A percentile compares a stretch with the other conserved stretches of the same genome.
Evolutionary conservation across 2,113 vertebrate species (phyloP).

Genomic region (Orycteropus afer): DNA sequence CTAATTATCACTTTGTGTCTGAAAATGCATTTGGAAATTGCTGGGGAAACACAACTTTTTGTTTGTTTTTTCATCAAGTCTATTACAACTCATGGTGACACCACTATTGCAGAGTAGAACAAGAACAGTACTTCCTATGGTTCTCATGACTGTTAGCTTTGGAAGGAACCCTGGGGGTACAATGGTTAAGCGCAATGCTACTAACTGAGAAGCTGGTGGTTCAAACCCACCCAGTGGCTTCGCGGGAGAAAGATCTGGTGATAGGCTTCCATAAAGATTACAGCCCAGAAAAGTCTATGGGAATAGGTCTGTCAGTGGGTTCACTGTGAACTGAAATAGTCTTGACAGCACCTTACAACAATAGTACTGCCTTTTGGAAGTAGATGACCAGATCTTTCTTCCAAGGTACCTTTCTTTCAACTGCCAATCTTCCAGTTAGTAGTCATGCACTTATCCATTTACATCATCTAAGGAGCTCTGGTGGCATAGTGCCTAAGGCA

Average conservation of each 20-base stretch:
- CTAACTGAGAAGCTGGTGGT: not conserved
- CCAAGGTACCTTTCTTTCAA: not conserved
- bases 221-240: too few relatives aligned
- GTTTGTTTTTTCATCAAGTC: not conserved
- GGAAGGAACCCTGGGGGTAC: not conserved
- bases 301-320: not conserved
- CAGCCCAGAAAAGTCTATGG: not conserved
- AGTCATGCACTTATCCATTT: not conserved
- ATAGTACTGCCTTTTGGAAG: not conserved
- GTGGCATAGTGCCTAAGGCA: too few relatives aligned
- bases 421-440: not conserved
- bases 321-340: not conserved
- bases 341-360: not conserved
- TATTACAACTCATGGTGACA: not conserved
- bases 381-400: not conserved
- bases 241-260: not conserved
- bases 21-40: not conserved
- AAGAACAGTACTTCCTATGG: not conserved
- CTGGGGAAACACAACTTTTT: not conserved
- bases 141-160: not conserved
- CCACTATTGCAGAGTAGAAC: not conserved
- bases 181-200: not conserved
- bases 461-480: not conserved
- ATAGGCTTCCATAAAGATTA: not conserved
- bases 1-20: not conserved